A percentile compares a stretch with the other conserved stretches of the same genome.
phyloP scores from a whole-genome alignment of 2,888 invertebrate genomes.

The Mayetiola destructor region DNA sequence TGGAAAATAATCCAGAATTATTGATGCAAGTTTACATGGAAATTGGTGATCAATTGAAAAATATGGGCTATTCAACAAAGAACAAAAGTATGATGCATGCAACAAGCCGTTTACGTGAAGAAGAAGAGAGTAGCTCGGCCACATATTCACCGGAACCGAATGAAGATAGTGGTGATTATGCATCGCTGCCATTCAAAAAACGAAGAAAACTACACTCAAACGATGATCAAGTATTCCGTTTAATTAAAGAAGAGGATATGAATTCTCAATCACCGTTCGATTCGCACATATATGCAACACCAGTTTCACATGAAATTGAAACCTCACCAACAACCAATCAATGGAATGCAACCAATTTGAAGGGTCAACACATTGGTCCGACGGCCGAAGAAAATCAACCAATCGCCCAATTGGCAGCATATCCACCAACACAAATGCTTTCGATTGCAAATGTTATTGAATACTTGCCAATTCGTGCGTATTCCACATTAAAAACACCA shows the following conservation, averaged over 20 bases:
- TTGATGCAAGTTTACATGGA: not conserved
- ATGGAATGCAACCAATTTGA: not conserved
- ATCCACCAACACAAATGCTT: conserved; percentile 20
- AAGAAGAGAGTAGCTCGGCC: not conserved
- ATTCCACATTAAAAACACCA: conserved; percentile 17
- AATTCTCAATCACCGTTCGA: not conserved
- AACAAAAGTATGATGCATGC: not conserved
- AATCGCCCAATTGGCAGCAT: conserved; percentile 14
- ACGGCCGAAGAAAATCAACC: not conserved
- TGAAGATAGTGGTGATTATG: not conserved
- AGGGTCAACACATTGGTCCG: not conserved
- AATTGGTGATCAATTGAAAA: not conserved
- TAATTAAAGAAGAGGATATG: not conserved
- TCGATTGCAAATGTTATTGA: conserved; percentile 19
- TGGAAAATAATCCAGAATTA: not conserved
- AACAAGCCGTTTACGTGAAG: not conserved
- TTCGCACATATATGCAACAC: not conserved
- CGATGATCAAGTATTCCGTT: not conserved
- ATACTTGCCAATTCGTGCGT: conserved; percentile 15
- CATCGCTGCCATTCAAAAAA: conserved; percentile 3
- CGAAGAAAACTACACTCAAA: not conserved
- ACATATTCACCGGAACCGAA: not conserved
- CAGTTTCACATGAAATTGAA: not conserved
- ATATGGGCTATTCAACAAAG: not conserved
- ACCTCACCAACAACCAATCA: not conserved